Base-by-base conservation (phyloP, 30 jellyfish, hydroid and myxozoan species). In the Chironex yamaguchii region DNA sequence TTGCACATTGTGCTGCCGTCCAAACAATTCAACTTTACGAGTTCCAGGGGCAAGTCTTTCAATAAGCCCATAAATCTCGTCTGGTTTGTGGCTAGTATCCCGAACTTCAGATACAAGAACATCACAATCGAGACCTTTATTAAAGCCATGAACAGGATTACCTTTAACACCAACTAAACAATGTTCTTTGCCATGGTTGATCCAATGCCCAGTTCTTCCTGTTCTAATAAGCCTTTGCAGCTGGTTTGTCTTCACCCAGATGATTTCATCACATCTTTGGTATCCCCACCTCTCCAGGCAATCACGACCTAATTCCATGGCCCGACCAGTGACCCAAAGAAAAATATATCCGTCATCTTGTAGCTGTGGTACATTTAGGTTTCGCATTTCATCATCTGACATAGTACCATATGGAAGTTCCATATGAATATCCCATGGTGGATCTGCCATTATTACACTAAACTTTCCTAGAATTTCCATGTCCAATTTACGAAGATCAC, bases 401-500 rank as follows among this genome's bases (percentile, higher is more conserved):
- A 95, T 95, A 0, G 99, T 95, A 20, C 99, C 99, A 75, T 95
- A 95, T 2, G 99, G 99, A 36, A 95, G 86, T 97, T 96, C 99
- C 99, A 96, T 96, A 72, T 96, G 99, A 49, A 96, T 96, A 74
- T 96, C 99, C 99, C 99, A 96, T 2, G 99, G 98, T 1, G 99
- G 99, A 71, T 96, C 99, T 3, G 99, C 99, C 99, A 96, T 96
- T 17, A 96, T 73, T 9, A 96, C 98, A 70, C 97, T 85, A 71
- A 96, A 96, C 52, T 96, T 96, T 1, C 99, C 99, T 49, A 96
- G 87, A 28, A 91, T 96, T 29, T 88, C 97, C 29, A 91, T 87
- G 30, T 96, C 98, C 62, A 96, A 69, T 14, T 69, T 74, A 4
- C 99, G 95, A 68, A 96, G 88, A 71, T 96, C 99, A 71, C 99